Percentiles rank a stretch among this genome's conserved stretches.
phyloP scores from a whole-genome alignment of 2,113 vertebrate genomes.

The Ginglymostoma cirratum region DNA sequence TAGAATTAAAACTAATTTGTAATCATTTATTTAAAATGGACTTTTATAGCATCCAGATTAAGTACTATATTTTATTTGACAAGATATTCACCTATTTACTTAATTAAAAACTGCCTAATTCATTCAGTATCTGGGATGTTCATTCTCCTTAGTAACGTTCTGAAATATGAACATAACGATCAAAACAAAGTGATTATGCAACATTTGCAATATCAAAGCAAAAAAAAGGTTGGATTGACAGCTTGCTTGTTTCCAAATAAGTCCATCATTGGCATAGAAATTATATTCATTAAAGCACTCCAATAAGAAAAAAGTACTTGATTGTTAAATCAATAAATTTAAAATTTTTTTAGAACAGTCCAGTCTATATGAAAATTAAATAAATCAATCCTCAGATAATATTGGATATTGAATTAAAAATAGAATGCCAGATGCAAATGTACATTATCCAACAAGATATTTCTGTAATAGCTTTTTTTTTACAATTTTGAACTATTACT shows the following conservation, averaged over 20 bases:
- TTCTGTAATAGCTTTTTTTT: neutral
- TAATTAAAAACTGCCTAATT: neutral
- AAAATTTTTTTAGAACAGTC: neutral
- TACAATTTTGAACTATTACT: neutral
- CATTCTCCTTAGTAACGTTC: neutral
- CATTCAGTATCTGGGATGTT: neutral
- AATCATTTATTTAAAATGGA: neutral
- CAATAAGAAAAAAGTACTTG: neutral
- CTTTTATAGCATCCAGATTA: neutral
- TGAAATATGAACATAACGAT: neutral
- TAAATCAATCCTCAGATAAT: neutral
- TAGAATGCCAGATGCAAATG: neutral
- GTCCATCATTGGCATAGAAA: neutral
- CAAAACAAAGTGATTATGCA: neutral
- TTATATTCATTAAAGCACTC: neutral
- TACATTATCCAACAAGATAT: neutral
- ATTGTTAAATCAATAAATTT: neutral
- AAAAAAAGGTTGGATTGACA: neutral
- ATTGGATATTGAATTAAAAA: neutral
- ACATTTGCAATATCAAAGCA: neutral
- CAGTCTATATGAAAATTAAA: neutral
- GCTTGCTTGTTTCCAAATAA: neutral
- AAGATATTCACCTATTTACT: neutral
- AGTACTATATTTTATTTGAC: neutral
- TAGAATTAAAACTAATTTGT: neutral